phyloP scores from a whole-genome alignment of 2,113 vertebrate genomes.

The Noctilio leporinus region DNA sequence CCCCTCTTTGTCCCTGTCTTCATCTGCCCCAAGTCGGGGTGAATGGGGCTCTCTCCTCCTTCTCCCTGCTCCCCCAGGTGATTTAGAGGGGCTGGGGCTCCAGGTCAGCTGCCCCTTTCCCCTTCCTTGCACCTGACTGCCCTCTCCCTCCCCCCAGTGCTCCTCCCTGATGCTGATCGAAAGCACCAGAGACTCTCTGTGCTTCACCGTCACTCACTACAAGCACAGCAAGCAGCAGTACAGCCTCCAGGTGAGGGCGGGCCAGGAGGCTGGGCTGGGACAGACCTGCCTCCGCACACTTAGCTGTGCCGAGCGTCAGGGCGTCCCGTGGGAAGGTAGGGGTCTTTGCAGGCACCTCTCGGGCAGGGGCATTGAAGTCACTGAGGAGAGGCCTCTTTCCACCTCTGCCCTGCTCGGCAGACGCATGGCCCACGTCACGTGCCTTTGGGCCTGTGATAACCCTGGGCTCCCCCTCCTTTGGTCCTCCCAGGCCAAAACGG shows the following conservation, averaged over 20 bases:
- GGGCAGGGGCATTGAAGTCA: neutral
- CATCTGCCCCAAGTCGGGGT: accelerated
- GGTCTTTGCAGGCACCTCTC: neutral
- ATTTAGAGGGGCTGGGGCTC: neutral
- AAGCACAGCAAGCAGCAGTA: constrained; percentile 94
- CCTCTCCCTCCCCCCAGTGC: constrained; percentile 79
- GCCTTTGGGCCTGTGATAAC: neutral
- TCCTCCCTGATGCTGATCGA: constrained; percentile 95
- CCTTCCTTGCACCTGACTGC: accelerated
- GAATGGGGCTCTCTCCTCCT: neutral
- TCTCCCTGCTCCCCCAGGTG: neutral
- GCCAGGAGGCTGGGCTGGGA: accelerated
- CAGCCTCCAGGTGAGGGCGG: constrained; percentile 87
- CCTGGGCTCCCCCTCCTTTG: neutral
- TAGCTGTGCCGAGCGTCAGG: accelerated
- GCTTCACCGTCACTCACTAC: constrained; percentile 95
- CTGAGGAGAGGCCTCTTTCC: no score
- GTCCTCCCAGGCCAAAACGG: constrained; percentile 84
- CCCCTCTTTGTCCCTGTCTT: neutral
- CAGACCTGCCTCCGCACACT: accelerated
- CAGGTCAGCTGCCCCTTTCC: neutral
- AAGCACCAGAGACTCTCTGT: constrained; percentile 91
- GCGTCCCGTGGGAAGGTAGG: neutral
- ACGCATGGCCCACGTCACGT: accelerated
- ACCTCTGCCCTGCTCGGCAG: accelerated